Conservation (phyloP, 2,113 vertebrate species). For the Otus sunia region DNA sequence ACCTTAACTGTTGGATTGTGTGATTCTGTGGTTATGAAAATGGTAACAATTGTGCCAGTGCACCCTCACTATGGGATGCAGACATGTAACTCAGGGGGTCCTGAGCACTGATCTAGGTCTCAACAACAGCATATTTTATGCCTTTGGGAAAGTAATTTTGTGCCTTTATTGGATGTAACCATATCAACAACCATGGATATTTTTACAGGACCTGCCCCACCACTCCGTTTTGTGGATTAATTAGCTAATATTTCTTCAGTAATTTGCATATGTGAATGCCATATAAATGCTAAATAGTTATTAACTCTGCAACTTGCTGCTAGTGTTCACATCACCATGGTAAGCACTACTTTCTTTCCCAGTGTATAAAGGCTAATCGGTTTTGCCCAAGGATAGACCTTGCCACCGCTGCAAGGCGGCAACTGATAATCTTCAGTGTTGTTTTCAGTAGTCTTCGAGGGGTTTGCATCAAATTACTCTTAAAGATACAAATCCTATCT, state of each 20-base stretch:
- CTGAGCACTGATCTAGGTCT: rapidly evolving
- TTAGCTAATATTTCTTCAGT: not conserved
- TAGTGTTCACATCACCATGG: not conserved
- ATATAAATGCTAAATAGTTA: slow-evolving; percentile 19
- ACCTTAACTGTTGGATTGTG: not conserved
- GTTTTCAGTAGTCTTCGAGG: slow-evolving; percentile 25
- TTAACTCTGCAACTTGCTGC: not conserved
- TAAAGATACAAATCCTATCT: slow-evolving; percentile 41
- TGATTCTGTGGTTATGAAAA: not conserved
- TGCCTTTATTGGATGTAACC: not conserved
- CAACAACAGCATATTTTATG: not conserved
- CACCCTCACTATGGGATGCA: not conserved
- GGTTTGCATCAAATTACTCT: slow-evolving; percentile 41
- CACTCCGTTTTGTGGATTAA: not conserved
- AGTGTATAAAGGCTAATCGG: not conserved
- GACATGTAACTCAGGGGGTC: not conserved
- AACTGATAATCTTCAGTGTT: slow-evolving; percentile 14
- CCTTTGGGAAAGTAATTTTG: not conserved
- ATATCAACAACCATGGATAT: not conserved
- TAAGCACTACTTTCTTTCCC: not conserved
- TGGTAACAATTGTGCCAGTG: rapidly evolving
- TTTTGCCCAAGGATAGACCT: not conserved
- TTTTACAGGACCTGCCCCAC: not conserved
- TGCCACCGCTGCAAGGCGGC: not conserved
- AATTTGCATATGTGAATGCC: slow-evolving; percentile 12